phyloP scores from a whole-genome alignment of 2,797 vertebrate species.

The Muscicapa striata region DNA sequence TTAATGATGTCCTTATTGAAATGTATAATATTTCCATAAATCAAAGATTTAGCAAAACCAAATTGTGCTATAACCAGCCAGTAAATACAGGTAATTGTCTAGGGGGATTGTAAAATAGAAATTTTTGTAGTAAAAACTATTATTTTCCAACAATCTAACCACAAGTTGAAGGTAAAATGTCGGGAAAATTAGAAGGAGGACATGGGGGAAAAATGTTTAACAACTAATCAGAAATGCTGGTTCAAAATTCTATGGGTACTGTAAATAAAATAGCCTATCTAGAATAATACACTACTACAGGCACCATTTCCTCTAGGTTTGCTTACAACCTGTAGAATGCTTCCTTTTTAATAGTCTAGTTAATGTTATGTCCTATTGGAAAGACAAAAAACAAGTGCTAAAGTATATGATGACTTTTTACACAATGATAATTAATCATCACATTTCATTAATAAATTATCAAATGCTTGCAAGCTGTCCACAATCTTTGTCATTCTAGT shows the following conservation, averaged over 20 bases:
- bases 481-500: constrained; percentile 68
- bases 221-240: neutral
- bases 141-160: neutral
- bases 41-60: neutral
- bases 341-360: neutral
- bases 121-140: neutral
- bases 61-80: neutral
- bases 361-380: neutral
- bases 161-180: neutral
- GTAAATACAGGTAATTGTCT: neutral
- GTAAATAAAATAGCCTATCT: neutral
- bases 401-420: constrained; percentile 77
- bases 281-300: neutral
- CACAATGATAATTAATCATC: constrained; percentile 71
- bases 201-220: neutral
- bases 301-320: neutral
- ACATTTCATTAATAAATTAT: constrained; percentile 61
- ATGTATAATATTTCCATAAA: neutral
- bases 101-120: neutral
- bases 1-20: neutral
- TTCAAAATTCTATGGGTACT: neutral
- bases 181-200: neutral
- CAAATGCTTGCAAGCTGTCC: constrained; percentile 52
- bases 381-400: neutral
- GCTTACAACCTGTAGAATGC: neutral